Evolutionary conservation across 1,140 invertebrate genomes (phyloP), one percentile per base, ranked within the genome.

Genomic region (Euwallacea similis): DNA sequence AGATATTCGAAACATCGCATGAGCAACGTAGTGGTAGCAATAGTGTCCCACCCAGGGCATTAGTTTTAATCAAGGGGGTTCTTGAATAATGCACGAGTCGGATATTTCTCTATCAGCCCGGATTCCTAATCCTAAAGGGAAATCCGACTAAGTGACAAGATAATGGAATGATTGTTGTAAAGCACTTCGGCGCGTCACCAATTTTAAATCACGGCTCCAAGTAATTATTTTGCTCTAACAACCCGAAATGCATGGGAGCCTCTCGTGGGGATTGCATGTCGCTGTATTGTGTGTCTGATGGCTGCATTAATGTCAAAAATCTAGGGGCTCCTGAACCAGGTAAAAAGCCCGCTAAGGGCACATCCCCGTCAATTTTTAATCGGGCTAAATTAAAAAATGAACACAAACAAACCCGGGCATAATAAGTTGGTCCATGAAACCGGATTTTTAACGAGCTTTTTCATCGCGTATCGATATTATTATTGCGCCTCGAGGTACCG

Each of bases 361-460:
- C 44, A 69, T 69, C 67, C 47, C 63, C 33, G 13, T 15, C 10
- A 62, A 70, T 64, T 64, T 70, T 70, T 70, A 56, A 70, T n/a
- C 33, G 42, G 50, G 50, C 62, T 70, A 70, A 70, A 70, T 70
- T 70, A 70, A 70, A 70, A 70, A 70, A 70, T 64, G 69, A 70
- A 43, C 53, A 70, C 69, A 70, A 70, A 70, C 69, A 65, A 70
- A 65, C 62, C 50, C 15, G 42, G 33, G 61, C 54, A 65, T 70
- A 70, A 70, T 70, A 70, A 70, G 69, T 68, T 61, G 64, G 64
- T 66, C 64, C 53, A 44, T 13, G 54, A 43, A 55, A 41, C 53
- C 61, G 59, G 69, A 70, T 70, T 70, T 70, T 70, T 70, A 70
- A 70, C 69, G 69, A 70, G 69, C 61, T 70, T 70, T 70, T 70